Evolutionary conservation across 2,113 vertebrate genomes (phyloP), one percentile per base, ranked within the genome.

Genomic region (Micromys minutus): DNA sequence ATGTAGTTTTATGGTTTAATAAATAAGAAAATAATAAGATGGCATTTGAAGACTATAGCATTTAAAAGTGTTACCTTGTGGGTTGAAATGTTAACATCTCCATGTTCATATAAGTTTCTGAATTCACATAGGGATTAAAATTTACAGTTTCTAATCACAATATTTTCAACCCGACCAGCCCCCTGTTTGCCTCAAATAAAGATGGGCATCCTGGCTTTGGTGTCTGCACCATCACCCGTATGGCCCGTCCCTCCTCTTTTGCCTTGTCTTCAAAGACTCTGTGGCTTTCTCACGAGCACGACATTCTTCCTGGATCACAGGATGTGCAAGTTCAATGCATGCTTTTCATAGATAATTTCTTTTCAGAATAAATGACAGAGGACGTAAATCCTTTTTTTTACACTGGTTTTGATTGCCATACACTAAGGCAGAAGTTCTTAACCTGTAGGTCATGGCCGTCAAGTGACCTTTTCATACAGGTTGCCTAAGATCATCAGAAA

Each of bases 371-470:
- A 81, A n/a, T 84, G 71, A 59, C n/a, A 55, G 13, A 83, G 26
- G 61, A 92, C 85, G 34, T 89, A 95, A 95, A 42, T 81, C 16
- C 12, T 93, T 93, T 77, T 84, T 93, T 16, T 85, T 89, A 31
- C 0, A 83, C 11, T 87, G 6, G 29, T 87, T 94, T 81, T 55
- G 22, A 74, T 22, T 81, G 92, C 42, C 2, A 3, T 2, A 65
- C 2, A 85, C 1, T 89, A 85, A 69, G 65, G 7, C 67, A 15
- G 36, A n/a, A 39, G 69, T 74, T 74, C 21, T 74, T 12, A 74
- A 24, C 71, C n/a, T 74, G 36, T 74, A 24, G n/a, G 71, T 42
- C 71, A 74, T 42, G 71, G 42, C 21, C 71, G 9, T 74, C 9
- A 2, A 74, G 21, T 74, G 71, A 74, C n/a, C n/a, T 21, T 71